These are phyloP conservation scores for Argopecten irradians DNA, from an alignment of 1,140 invertebrate genomes.

Conservation along the genomic window DNA sequence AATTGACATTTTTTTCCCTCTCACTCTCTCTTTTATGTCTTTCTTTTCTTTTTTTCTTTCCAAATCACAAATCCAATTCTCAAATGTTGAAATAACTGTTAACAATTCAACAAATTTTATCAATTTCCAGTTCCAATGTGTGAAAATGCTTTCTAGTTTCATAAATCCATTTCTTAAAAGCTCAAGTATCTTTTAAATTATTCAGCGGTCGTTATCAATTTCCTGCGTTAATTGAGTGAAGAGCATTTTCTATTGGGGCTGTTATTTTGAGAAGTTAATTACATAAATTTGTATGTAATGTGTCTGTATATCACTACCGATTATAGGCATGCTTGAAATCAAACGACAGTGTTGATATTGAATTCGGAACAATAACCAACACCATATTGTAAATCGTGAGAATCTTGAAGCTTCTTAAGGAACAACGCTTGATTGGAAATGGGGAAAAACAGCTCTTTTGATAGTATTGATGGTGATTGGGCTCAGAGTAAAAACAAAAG, in stretches of 20 bases:
- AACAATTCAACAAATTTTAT: slow-evolving; percentile 19
- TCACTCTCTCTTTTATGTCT: no score
- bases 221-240: not conserved
- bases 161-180: slow-evolving; percentile 3
- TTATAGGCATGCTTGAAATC: not conserved
- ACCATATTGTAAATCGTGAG: not conserved
- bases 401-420: not conserved
- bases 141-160: not conserved
- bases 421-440: not conserved
- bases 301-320: not conserved
- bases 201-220: not conserved
- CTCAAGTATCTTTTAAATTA: not conserved
- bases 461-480: not conserved
- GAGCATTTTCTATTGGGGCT: not conserved
- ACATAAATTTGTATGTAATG: slow-evolving; percentile 11
- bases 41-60: not conserved
- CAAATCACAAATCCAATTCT: not conserved
- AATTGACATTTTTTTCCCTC: slow-evolving; percentile 6
- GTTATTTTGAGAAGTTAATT: slow-evolving; percentile 12
- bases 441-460: not conserved
- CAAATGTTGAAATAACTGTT: not conserved
- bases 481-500: not conserved
- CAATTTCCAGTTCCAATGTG: not conserved
- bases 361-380: not conserved
- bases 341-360: not conserved